Evolutionary conservation across 1,140 invertebrate species (phyloP), one percentile per base, ranked within the genome.

Genomic region (Drosophila pseudoananassae): DNA sequence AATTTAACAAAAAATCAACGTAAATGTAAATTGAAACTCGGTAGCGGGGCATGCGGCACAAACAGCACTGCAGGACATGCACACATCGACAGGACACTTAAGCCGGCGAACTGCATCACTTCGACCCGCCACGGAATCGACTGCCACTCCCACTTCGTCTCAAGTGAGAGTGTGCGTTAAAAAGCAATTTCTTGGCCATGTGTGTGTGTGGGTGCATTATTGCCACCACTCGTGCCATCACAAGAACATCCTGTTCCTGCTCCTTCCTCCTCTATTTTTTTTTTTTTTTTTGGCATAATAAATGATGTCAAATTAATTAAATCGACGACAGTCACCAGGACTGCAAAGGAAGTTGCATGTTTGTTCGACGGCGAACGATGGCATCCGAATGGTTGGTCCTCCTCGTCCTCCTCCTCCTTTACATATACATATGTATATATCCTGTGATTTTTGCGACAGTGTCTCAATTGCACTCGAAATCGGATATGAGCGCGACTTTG

Each of bases 291-390:
- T 65, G 74, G 64, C 82, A 82, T 78, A 82, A 88, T 82, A 88
- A 82, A 87, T 87, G 78, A 87, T 82, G 83, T 82, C 83, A 82
- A 87, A 87, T 87, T 87, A 87, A 87, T 88, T 87, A 72, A 88
- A 88, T 87, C 61, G 83, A 68, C 69, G 66, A 85, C 57, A 63
- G 66, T 54, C 47, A 25, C 43, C 43, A 33, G 8, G 1, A 49
- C 71, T 63, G 63, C 56, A 68, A 76, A 68, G 71, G 27, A 76
- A 76, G 50, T 45, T 53, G 71, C 54, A 59, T 76, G 73, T 75
- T 59, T 49, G 60, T 57, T 59, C 56, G 65, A 68, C 43, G 65
- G 38, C 12, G 17, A 63, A 45, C 33, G 23, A 52, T 25, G 20
- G 20, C 23, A 59, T 60, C 14, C 25, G 25, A 27, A 27, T 27